These are phyloP conservation scores for Aptenodytes forsteri DNA, from an alignment of 2,113 vertebrate genomes.

Conservation along the genomic window DNA sequence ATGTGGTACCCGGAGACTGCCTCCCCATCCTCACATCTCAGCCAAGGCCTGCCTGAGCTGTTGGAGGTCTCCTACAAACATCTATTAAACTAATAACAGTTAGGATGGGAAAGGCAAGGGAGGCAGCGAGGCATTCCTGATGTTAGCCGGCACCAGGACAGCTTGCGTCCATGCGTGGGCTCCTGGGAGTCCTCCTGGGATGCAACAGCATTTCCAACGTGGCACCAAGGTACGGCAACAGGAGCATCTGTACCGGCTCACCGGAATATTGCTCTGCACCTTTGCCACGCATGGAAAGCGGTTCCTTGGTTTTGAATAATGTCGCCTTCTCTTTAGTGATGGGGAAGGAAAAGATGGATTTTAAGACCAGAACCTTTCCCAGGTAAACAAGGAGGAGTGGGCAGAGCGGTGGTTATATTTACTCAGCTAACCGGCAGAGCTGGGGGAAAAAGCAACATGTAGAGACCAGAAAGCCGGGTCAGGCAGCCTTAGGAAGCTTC, in stretches of 20 bases:
- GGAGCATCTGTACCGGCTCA: neutral
- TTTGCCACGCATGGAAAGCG: neutral
- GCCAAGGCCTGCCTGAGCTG: neutral
- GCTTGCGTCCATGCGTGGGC: fast-evolving
- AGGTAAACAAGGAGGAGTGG: neutral
- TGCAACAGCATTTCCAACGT: neutral
- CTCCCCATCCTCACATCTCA: neutral
- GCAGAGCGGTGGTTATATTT: neutral
- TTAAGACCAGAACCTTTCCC: neutral
- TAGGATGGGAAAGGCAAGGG: neutral
- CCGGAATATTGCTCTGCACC: neutral
- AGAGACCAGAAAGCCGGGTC: neutral
- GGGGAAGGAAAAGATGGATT: neutral
- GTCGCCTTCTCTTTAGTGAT: neutral
- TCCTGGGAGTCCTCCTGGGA: neutral
- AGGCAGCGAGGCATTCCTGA: neutral
- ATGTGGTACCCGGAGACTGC: neutral
- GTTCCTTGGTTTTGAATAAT: neutral
- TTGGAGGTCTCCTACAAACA: neutral
- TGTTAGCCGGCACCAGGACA: neutral
- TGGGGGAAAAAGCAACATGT: neutral
- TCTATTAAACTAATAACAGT: fast-evolving
- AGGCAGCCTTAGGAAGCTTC: neutral
- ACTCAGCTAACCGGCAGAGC: neutral
- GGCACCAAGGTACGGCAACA: neutral